phyloP scores from a whole-genome alignment of 1,140 invertebrate species.

The Argopecten irradians region DNA sequence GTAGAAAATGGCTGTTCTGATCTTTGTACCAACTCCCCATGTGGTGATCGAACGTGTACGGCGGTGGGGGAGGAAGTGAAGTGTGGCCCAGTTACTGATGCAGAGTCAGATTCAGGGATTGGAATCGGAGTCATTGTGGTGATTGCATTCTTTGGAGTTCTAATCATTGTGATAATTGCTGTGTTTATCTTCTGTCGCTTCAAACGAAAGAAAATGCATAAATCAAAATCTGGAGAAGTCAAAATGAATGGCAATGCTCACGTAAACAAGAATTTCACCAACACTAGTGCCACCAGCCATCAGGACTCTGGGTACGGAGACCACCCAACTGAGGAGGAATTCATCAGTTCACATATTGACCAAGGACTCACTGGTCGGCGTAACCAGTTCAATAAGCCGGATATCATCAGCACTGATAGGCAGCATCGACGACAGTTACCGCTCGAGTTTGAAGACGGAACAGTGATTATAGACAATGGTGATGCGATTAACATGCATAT shows the following conservation, averaged over 20 bases:
- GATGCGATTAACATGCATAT: constrained; percentile 83
- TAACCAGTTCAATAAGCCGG: constrained; percentile 83
- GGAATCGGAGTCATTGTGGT: constrained; percentile 66
- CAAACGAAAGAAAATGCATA: constrained; percentile 46
- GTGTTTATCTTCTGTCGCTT: constrained; percentile 94
- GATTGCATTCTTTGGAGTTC: constrained; percentile 70
- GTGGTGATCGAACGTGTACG: constrained; percentile 53
- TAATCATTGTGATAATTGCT: constrained; percentile 84
- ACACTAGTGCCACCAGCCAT: constrained; percentile 56
- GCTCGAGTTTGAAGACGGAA: constrained; percentile 72
- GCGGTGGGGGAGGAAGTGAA: constrained; percentile 48
- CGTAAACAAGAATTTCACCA: constrained; percentile 53
- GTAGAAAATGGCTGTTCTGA: constrained; percentile 58
- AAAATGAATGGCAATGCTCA: constrained; percentile 52
- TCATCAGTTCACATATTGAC: constrained; percentile 75
- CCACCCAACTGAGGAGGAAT: constrained; percentile 79
- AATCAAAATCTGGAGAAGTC: constrained; percentile 35
- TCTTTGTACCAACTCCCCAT: constrained; percentile 60
- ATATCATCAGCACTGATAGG: constrained; percentile 94
- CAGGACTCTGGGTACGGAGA: constrained; percentile 74
- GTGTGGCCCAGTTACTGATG: constrained; percentile 81
- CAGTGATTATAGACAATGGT: constrained; percentile 76
- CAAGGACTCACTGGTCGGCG: not conserved
- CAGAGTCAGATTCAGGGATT: constrained; percentile 60
- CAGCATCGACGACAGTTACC: constrained; percentile 83